Conservation (phyloP, 2,113 vertebrate genomes). For the Protobothrops flavoviridis region DNA sequence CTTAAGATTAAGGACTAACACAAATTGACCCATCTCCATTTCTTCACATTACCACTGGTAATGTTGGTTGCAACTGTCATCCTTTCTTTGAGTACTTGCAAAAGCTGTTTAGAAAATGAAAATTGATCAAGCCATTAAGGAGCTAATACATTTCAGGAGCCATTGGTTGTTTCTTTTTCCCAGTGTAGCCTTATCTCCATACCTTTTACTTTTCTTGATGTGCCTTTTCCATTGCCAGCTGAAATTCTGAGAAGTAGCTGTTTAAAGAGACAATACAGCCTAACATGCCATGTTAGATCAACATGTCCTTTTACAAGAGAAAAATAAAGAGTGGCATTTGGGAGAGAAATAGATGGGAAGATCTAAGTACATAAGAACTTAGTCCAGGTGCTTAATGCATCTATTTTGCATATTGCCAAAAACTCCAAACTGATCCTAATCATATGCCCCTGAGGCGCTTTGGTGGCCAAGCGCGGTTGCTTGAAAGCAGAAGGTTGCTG, state of each 20-base stretch:
- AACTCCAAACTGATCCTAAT: background rate
- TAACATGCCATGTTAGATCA: background rate
- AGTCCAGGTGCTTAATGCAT: background rate
- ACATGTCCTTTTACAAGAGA: background rate
- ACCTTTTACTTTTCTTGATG: background rate
- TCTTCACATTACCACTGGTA: background rate
- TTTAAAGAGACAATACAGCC: background rate
- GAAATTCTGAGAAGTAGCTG: background rate
- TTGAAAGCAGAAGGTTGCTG: background rate
- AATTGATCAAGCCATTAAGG: background rate
- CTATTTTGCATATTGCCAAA: background rate
- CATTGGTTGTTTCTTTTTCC: background rate
- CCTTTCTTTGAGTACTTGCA: background rate
- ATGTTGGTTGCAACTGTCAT: no score
- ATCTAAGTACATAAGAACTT: background rate
- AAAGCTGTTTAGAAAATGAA: background rate
- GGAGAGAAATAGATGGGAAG: background rate
- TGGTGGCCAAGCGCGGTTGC: background rate
- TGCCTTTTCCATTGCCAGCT: background rate
- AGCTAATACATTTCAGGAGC: background rate
- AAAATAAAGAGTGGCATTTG: background rate
- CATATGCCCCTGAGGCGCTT: background rate
- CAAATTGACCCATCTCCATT: background rate
- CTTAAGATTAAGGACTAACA: background rate
- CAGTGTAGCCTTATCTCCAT: background rate